These are phyloP conservation scores for Menidia beryllina DNA, from an alignment of 2,113 vertebrate genomes.

Conservation along the genomic window DNA sequence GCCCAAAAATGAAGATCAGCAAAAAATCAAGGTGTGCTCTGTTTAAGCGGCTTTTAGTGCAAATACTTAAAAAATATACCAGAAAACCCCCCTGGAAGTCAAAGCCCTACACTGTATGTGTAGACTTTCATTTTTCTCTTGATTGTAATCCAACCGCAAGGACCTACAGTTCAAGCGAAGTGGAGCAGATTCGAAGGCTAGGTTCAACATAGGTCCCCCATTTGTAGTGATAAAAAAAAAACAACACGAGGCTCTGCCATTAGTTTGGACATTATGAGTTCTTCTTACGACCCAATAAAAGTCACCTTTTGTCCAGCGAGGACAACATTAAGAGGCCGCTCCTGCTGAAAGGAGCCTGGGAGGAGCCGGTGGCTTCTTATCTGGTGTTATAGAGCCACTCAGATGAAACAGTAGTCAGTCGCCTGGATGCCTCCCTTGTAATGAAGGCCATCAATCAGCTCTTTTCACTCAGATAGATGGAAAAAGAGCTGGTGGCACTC, in stretches of 20 bases:
- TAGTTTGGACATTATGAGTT: slow-evolving; percentile 53
- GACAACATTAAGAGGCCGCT: slow-evolving; percentile 63
- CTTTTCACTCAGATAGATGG: slow-evolving; percentile 67
- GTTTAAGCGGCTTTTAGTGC: slow-evolving; percentile 46
- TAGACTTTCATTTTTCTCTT: slow-evolving; percentile 59
- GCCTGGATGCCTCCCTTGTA: slow-evolving; percentile 73
- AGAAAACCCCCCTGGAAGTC: slow-evolving; percentile 50
- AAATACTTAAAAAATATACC: slow-evolving; percentile 52
- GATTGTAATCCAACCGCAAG: slow-evolving; percentile 60
- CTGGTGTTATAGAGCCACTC: slow-evolving; percentile 69
- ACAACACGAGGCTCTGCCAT: slow-evolving; percentile 18
- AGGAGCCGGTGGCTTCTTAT: slow-evolving; percentile 58
- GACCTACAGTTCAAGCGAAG: slow-evolving; percentile 48
- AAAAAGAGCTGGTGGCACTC: slow-evolving; percentile 62
- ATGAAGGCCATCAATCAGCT: slow-evolving; percentile 79
- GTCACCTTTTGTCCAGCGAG: slow-evolving; percentile 44
- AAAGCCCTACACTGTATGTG: slow-evolving; percentile 45
- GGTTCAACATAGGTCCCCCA: slow-evolving; percentile 13
- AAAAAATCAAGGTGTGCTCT: slow-evolving; percentile 52
- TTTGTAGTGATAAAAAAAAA: slow-evolving; percentile 23
- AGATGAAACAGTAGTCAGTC: slow-evolving; percentile 70
- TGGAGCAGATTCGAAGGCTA: slow-evolving; percentile 63
- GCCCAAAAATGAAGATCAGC: slow-evolving; percentile 69
- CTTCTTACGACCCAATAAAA: slow-evolving; percentile 45
- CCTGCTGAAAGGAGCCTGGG: slow-evolving; percentile 42